A percentile compares a stretch with the other conserved stretches of the same genome.
Conservation (phyloP, 2,888 invertebrate genomes). For the Sinopyrophorus schimmeli region DNA sequence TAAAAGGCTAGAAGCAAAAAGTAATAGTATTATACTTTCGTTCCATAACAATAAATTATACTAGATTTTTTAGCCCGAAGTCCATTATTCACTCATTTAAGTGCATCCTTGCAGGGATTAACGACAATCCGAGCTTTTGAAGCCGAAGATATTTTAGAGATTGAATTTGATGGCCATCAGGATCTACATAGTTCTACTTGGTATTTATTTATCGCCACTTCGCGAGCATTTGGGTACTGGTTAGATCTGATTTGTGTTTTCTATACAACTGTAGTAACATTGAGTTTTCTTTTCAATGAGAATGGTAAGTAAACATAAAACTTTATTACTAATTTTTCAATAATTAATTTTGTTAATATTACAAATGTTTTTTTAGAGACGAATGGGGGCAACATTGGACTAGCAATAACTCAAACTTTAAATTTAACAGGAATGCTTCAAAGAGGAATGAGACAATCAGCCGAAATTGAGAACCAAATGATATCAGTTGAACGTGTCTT, state of each 20-base stretch:
- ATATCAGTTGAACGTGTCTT: conserved; percentile 84
- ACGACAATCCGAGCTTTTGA: conserved; percentile 72
- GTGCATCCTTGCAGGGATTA: conserved; percentile 72
- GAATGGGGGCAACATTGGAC: conserved; percentile 73
- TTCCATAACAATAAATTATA: conserved; percentile 60
- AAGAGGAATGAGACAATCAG: conserved; percentile 77
- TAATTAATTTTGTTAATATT: neutral
- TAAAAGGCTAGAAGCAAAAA: conserved; percentile 70
- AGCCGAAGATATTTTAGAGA: conserved; percentile 62
- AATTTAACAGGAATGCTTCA: conserved; percentile 70
- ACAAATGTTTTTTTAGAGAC: conserved; percentile 50
- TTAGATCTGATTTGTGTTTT: conserved; percentile 70
- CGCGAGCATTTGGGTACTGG: conserved; percentile 73
- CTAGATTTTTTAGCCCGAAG: conserved; percentile 68
- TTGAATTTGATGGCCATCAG: conserved; percentile 63
- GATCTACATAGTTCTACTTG: conserved; percentile 71
- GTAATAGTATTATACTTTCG: conserved; percentile 60
- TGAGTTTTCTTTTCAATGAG: conserved; percentile 68
- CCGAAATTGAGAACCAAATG: conserved; percentile 84
- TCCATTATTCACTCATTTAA: conserved; percentile 74
- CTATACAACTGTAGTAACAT: conserved; percentile 68
- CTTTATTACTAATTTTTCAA: neutral
- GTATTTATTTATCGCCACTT: conserved; percentile 64
- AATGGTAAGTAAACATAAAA: conserved; percentile 29
- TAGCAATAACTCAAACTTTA: conserved; percentile 80